Conservation (phyloP, 1,140 invertebrate species). For the Monochamus saltuarius region DNA sequence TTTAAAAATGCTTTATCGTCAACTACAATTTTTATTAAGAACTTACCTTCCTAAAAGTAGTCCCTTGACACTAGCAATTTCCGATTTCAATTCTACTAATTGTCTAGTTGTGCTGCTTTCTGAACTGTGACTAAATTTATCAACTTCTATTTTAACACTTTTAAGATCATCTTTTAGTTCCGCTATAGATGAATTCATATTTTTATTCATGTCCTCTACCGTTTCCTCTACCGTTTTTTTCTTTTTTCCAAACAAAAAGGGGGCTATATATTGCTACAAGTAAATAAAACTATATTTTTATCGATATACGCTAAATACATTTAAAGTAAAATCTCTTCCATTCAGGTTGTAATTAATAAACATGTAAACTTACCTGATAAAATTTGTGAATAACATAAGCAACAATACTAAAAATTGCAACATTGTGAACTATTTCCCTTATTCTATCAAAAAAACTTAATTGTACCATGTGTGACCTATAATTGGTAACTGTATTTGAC, state of each 20-base stretch:
- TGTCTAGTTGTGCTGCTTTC: slow-evolving; percentile 59
- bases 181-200: slow-evolving; percentile 62
- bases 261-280: slow-evolving; percentile 46
- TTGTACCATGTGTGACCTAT: slow-evolving; percentile 36
- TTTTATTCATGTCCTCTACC: slow-evolving; percentile 66
- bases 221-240: slow-evolving; percentile 59
- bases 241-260: slow-evolving; percentile 49
- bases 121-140: slow-evolving; percentile 55
- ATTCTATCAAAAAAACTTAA: slow-evolving; percentile 57
- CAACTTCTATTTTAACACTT: slow-evolving; percentile 60
- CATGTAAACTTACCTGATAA: slow-evolving; percentile 65
- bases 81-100: slow-evolving; percentile 69
- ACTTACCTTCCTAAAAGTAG: slow-evolving; percentile 70
- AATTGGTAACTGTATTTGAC: slow-evolving; percentile 19
- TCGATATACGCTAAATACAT: too few species aligned
- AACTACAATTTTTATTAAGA: too few species aligned
- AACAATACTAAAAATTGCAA: slow-evolving; percentile 68
- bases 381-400: slow-evolving; percentile 71
- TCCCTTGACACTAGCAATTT: slow-evolving; percentile 75
- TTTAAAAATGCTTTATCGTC: too few species aligned
- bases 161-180: slow-evolving; percentile 61
- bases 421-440: slow-evolving; percentile 66
- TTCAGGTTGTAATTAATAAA: too few species aligned
- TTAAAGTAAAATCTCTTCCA: slow-evolving; percentile 6
- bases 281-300: slow-evolving; percentile 17